Base-by-base conservation (phyloP, 2,888 invertebrate genomes). In the Tetheella fluctuosa region DNA sequence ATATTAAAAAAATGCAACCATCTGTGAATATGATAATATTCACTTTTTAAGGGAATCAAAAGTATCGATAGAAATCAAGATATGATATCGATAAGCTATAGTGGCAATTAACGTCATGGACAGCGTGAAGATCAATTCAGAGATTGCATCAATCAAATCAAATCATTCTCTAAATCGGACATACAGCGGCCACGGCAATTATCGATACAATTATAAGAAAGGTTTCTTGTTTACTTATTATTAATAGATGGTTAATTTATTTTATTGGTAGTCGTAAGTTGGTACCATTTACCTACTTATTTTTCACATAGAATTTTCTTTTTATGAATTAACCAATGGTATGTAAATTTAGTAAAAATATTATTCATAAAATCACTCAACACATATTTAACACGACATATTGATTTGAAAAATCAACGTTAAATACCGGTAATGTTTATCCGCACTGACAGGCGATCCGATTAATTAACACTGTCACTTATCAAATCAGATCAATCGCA, bases 101-200 rank as follows among this genome's bases (percentile, higher is more conserved):
- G 77, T 74, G 77, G 83, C 88, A 89, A 91, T 90, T 90, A 91
- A 80, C 83, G 86, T 88, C 88, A 85, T 78, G 77, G 82, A 74
- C 77, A 74, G 84, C 81, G 81, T 77, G 79, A 82, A 86, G 84
- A 86, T 86, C 80, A 72, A 80, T 80, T 65, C 69, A 70, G 58
- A 82, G 86, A 86, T 86, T 76, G 81, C 76, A 83, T 86, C 85
- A 83, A 85, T 86, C 85, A 84, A 77, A 80, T 75, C 74, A 68
- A 79, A 76, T 74, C 73, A 76, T 74, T 79, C 71, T 80, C 70
- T 68, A 73, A 76, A 80, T 76, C 74, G 69, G 75, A 79, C 80
- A 68, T 62, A 70, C 68, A 67, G 66, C 69, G 66, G 64, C 67
- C 67, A 64, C 63, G 62, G 63, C 64, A 73, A 79, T 79, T 76